phyloP scores from a whole-genome alignment of 64 coral and sea anemone species.

The Pocillopora damicornis region DNA sequence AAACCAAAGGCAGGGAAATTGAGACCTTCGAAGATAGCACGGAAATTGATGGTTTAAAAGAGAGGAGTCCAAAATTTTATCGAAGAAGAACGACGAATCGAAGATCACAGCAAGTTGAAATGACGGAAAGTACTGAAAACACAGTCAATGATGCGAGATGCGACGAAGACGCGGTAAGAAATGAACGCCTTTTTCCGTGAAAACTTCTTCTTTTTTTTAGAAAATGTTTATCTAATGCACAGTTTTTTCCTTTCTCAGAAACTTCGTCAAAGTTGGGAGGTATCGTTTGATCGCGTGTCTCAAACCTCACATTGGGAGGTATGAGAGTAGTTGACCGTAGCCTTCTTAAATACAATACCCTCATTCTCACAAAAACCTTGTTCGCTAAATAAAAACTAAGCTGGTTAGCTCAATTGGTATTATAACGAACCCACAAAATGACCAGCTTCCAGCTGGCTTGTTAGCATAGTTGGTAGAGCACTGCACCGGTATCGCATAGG shows the following conservation, averaged over 20 bases:
- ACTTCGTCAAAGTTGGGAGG: slow-evolving; percentile 57
- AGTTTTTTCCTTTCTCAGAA: slow-evolving; percentile 8
- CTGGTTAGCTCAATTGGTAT: too few relatives aligned
- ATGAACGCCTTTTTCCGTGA: not conserved
- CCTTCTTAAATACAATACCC: not conserved
- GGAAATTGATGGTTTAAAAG: not conserved
- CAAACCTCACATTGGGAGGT: slow-evolving; percentile 59
- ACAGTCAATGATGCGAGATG: not conserved
- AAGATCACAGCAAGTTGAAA: not conserved
- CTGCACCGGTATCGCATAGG: too few relatives aligned
- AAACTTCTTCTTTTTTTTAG: not conserved
- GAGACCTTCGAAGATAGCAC: slow-evolving; percentile 14
- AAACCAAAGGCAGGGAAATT: slow-evolving; percentile 28
- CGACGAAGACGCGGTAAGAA: slow-evolving; percentile 8
- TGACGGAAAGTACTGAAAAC: not conserved
- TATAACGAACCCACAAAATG: too few relatives aligned
- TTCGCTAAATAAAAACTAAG: too few relatives aligned
- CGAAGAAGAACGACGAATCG: not conserved
- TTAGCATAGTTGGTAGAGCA: too few relatives aligned
- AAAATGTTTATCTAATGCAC: not conserved
- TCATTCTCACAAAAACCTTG: not conserved
- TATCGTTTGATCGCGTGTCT: slow-evolving; percentile 53
- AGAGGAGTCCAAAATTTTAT: not conserved
- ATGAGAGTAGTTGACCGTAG: not conserved
- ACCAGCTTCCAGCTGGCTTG: too few relatives aligned